Evolutionary conservation across 2,888 invertebrate genomes (phyloP), one percentile per base, ranked within the genome.

Genomic region (Mechanitis messenoides): DNA sequence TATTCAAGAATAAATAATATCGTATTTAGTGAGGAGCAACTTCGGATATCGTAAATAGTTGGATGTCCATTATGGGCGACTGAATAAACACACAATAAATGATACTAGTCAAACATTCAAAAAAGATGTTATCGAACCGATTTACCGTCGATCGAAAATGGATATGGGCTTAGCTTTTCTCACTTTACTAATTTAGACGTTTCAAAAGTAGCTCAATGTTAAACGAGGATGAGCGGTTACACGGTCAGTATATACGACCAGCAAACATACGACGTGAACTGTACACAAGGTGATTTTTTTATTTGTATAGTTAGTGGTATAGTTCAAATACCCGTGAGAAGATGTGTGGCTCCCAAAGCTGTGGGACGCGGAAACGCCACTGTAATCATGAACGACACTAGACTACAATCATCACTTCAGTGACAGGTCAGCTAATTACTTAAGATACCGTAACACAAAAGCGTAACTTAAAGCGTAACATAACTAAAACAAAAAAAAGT

Each of bases 101-200:
- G 79, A 82, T 80, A 81, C 75, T 72, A 81, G 80, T 77, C 75
- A 72, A 73, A 78, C 74, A 81, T 76, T 79, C 81, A 77, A 84
- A 83, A 81, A 79, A 83, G 83, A 85, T 82, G 81, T 87, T 87
- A 89, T 86, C 85, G 79, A 80, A 73, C 72, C 83, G 82, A 88
- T 87, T 86, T 86, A 87, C 83, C 77, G 79, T 70, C 84, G 78
- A 87, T 87, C 81, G 81, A 77, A 77, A 81, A 80, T 75, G 81
- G 83, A 85, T 83, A 86, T 82, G 81, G 83, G 83, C 84, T 84
- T 82, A 85, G 83, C 86, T 86, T 87, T 88, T 88, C 87, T 88
- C 88, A 87, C 88, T 84, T 83, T 71, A 85, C 87, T 87, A 89
- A 89, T 89, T 87, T 87, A 87, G 87, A 85, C 81, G 85, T 88